Base-by-base conservation (phyloP, 2,797 vertebrate genomes). In the Choloepus didactylus region DNA sequence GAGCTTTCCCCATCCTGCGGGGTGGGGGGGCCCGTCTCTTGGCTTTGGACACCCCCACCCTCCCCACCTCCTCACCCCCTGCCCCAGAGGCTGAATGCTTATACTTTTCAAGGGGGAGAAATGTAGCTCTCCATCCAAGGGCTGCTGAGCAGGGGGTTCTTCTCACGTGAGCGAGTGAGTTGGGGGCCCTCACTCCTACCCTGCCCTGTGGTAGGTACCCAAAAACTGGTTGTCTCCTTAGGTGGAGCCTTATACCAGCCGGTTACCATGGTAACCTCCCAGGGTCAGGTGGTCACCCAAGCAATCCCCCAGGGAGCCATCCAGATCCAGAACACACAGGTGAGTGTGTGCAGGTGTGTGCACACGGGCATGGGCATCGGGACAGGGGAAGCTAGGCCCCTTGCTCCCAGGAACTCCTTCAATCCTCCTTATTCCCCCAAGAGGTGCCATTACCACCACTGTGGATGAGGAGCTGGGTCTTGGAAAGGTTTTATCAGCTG, bases 201-300 rank as follows among this genome's bases (percentile, higher is more conserved):
- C 23, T 41, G 64, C 60, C 80, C 29, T 27, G 38, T 79, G 83
- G n/a, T 83, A 93, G 86, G 90, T 31, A 92, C 80, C 84, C 96
- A 59, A 96, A 96, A 95, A 88, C 86, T 96, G 96, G 88, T 96
- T 92, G 77, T 84, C 92, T 97, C 95, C 97, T 67, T 96, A 99
- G 99, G 99, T 98, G 99, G 99, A 98, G 99, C 99, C 95, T 97
- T 99, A 98, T 99, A 99, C 99, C 99, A 99, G 98, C 99, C 99
- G 0, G 99, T 99, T 99, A 98, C 99, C 19, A 99, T 99, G 99
- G 99, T 99, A 99, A 99, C 99, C 95, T 99, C 99, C 82, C 99
- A 99, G 98, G 99, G 99, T 98, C 99, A 99, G 99, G 99, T 99
- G 98, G 98, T 99, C 97, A 99, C 99, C 94, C 99, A 99, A 98